Base-by-base conservation (phyloP, 2,888 invertebrate species). In the Bellardia bayeri region DNA sequence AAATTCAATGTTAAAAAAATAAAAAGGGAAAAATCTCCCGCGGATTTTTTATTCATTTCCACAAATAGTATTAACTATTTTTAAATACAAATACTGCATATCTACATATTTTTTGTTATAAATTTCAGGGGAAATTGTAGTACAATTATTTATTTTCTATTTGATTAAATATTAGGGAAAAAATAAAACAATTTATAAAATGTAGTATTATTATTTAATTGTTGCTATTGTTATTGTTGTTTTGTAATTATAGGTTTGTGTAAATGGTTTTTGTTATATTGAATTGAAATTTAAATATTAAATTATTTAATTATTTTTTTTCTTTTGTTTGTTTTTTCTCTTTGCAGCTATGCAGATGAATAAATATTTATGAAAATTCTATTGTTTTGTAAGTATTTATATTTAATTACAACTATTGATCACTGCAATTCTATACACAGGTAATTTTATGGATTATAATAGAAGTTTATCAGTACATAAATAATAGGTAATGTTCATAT, bases 321-420 rank as follows among this genome's bases (percentile, higher is more conserved):
- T 9, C 1, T 56, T 0, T 51, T 58, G 11, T 13, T 58, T 23
- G 3, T 30, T 64, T n/a, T 8, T 16, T 64, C 8, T 68, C 14
- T 51, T 14, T 68, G n/a, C 68, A 69, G 49, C 14, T 61, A 61
- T 69, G 8, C 33, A 30, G 8, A 14, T 68, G 14, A 14, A 45
- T 42, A 23, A 4, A 23, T 42, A 40, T 63, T 14, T 40, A 40
- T 64, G n/a, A 16, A 58, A 30, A 42, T 61, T 13, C 51, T 6
- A 30, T 23, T 33, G 30, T 66, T 66, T 23, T 14, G 45, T 45
- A 7, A 42, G 23, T 23, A 23, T 23, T 9, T 69, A 69, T 51
- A 51, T 23, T 69, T 69, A 69, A 69, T 33, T 69, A 68, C 14
- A 69, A 8, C 14, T 69, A 69, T 69, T 69, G 51, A 69, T 49